Evolutionary conservation across 1,140 invertebrate species (phyloP), one percentile per base, ranked within the genome.

Genomic region (Arctopsyche grandis): DNA sequence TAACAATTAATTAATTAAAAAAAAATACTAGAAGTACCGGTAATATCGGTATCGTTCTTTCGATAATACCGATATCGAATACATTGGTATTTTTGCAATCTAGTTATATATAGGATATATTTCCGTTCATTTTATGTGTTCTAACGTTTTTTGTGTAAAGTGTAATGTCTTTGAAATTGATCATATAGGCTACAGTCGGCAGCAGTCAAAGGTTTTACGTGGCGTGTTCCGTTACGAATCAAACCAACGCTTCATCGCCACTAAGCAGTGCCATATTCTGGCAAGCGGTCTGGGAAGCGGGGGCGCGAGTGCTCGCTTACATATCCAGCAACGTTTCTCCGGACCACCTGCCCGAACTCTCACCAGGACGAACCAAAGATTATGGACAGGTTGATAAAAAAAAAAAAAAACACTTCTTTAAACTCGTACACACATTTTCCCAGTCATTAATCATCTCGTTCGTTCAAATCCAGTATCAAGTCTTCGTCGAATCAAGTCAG

Each of bases 261-360:
- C 93, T 26, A 93, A 93, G 21, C 94, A 95, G 93, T 92, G 12
- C 94, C 93, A 88, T 90, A 82, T 94, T 97, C 85, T 98, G 96
- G 97, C 93, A 95, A 86, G 94, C 95, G 89, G 91, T 95, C 46
- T 97, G 95, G 94, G 94, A 96, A 87, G 91, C 93, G 38, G 93
- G 95, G 85, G 93, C 95, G 0, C 91, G 93, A 82, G 87, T 96
- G 19, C 88, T 96, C 69, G 93, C 95, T 12, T 91, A 80, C 84
- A 90, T 84, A 86, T 92, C 80, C 38, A 63, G 81, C 63, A 81
- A 79, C 48, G 79, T 81, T 21, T 83, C 81, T 3, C 85, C 86
- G 12, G 83, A 82, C 69, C 87, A 87, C 82, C 80, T 88, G 66
- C 88, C 87, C 9, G 83, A 80, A 44, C 29, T 73, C 9, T 74